These are phyloP conservation scores for Ptilorrhoa leucosticta DNA, from an alignment of 2,113 vertebrate genomes.

Conservation along the genomic window DNA sequence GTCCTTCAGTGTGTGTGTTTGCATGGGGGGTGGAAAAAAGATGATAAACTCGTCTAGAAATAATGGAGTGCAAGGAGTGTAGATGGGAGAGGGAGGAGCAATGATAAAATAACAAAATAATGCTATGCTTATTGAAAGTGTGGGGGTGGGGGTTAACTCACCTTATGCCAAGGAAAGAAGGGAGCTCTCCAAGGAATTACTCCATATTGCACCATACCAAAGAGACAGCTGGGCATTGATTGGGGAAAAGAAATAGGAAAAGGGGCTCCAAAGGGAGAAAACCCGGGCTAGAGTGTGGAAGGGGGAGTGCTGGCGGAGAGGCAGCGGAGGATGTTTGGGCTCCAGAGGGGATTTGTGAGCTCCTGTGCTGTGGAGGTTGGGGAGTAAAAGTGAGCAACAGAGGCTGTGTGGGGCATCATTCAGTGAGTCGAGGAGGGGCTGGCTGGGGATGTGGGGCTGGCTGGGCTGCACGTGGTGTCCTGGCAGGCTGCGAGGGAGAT, in stretches of 20 bases:
- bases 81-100: background rate
- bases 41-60: background rate
- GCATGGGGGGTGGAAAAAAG: background rate
- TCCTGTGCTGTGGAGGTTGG: background rate
- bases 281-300: background rate
- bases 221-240: background rate
- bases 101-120: background rate
- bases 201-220: background rate
- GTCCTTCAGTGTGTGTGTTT: background rate
- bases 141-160: fast-evolving
- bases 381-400: background rate
- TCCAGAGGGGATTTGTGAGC: background rate
- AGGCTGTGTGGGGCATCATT: background rate
- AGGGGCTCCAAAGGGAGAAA: background rate
- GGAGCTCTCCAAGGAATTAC: background rate
- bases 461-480: background rate
- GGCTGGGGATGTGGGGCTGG: background rate
- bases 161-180: background rate
- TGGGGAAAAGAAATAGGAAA: background rate
- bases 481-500: background rate
- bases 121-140: background rate
- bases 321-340: background rate
- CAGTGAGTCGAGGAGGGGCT: background rate
- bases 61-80: background rate
- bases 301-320: background rate